Percentiles rank a stretch among this genome's conserved stretches.
phyloP scores from a whole-genome alignment of 2,113 vertebrate genomes.

The Odobenus rosmarus region DNA sequence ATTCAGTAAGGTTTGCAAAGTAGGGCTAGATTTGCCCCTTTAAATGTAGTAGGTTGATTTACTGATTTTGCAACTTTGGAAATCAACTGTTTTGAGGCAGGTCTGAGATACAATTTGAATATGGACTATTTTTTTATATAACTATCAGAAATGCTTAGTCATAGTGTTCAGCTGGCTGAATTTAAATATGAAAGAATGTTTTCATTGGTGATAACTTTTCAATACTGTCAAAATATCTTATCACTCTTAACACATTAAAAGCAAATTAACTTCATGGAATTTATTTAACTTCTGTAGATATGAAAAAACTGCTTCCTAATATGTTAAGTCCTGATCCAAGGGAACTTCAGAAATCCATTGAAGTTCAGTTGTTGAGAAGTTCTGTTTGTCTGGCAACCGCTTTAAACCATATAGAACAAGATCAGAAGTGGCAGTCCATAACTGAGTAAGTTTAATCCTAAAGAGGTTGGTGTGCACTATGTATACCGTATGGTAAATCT shows the following conservation, averaged over 20 bases:
- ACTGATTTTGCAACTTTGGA: background rate
- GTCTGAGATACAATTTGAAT: background rate
- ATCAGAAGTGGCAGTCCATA: slow-evolving; percentile 89
- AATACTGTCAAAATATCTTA: background rate
- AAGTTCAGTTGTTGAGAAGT: slow-evolving; percentile 96
- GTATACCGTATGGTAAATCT: background rate
- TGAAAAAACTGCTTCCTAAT: slow-evolving; percentile 96
- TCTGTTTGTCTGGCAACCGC: slow-evolving; percentile 92
- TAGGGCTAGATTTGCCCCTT: background rate
- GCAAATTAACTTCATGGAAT: slow-evolving; percentile 28
- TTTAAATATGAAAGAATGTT: background rate
- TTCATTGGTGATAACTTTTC: slow-evolving; percentile 19
- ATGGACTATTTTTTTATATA: background rate
- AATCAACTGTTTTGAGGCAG: background rate
- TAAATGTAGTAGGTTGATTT: background rate
- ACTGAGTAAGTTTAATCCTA: slow-evolving; percentile 91
- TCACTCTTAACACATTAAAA: background rate
- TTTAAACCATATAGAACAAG: slow-evolving; percentile 88
- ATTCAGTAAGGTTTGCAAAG: background rate
- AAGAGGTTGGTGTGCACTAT: background rate
- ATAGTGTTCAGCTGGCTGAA: background rate
- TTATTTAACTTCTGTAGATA: slow-evolving; percentile 86
- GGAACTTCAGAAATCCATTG: slow-evolving; percentile 97
- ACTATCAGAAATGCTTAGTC: background rate
- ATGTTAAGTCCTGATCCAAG: slow-evolving; percentile 96